Evolutionary conservation across 2,113 vertebrate genomes (phyloP).

Genomic region (Lepisosteus osseus): DNA sequence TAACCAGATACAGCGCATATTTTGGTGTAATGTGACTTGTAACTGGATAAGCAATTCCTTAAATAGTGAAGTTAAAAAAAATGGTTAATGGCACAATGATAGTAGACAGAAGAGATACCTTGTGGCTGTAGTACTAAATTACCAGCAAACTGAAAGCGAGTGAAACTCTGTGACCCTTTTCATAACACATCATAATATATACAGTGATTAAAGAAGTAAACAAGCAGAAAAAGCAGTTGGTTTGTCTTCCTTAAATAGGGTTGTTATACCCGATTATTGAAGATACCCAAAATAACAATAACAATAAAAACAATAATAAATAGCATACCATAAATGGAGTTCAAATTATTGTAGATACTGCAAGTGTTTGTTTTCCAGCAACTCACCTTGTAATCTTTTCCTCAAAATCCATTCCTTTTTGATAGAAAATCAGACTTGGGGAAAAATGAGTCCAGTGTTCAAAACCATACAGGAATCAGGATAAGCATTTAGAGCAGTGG

Average conservation of each 20-base stretch:
- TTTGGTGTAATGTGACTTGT: no score
- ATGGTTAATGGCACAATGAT: conserved; percentile 7
- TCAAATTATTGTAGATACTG: not conserved
- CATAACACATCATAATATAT: not conserved
- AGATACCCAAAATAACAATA: not conserved
- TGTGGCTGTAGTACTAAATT: conserved; percentile 1
- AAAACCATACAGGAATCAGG: no score
- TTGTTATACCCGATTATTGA: no score
- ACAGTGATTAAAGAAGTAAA: not conserved
- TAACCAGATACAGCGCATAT: no score
- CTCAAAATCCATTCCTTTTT: no score
- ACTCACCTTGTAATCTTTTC: no score
- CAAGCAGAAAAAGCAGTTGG: not conserved
- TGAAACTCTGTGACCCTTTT: conserved; percentile 2
- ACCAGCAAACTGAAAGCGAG: not conserved
- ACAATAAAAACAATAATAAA: not conserved
- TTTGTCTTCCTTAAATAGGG: not conserved
- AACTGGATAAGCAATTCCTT: not conserved
- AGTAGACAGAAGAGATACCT: not conserved
- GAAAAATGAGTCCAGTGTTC: no score
- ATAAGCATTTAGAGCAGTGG: not conserved
- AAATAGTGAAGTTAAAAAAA: conserved; percentile 1
- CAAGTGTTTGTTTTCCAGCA: no score
- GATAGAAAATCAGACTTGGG: no score
- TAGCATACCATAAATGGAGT: not conserved